Evolutionary conservation across 1,140 invertebrate genomes (phyloP).

Genomic region (Drosophila sucinea): DNA sequence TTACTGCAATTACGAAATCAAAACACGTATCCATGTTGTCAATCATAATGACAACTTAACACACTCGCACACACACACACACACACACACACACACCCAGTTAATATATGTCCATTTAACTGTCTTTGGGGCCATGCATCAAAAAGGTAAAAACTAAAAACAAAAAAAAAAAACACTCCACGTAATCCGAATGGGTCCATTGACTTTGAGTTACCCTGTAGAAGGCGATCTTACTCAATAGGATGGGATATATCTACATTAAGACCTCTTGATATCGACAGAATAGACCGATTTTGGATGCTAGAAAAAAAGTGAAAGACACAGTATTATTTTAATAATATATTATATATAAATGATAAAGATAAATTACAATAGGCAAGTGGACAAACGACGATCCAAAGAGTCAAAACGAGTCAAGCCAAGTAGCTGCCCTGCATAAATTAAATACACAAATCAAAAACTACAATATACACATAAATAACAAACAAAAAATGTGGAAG

Average conservation of each 20-base stretch:
- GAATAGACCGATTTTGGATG: no score
- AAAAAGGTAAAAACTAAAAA: conserved; percentile 24
- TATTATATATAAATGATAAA: conserved; percentile 51
- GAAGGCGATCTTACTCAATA: no score
- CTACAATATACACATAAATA: conserved; percentile 32
- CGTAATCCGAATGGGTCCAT: no score
- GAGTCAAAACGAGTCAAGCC: conserved; percentile 31
- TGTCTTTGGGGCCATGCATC: conserved; percentile 30
- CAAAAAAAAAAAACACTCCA: conserved; percentile 15
- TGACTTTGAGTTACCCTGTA: no score
- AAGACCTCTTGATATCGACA: no score
- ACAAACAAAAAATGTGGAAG: not conserved
- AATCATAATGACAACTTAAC: conserved; percentile 66
- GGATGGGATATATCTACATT: no score
- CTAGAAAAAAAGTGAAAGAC: conserved; percentile 27
- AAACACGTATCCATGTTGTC: conserved; percentile 53
- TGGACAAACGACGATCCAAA: conserved; percentile 5
- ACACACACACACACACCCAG: conserved; percentile 27
- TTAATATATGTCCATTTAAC: conserved; percentile 9
- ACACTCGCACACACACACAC: conserved; percentile 41
- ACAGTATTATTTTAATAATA: conserved; percentile 12
- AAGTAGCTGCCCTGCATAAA: conserved; percentile 53
- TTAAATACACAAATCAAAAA: conserved; percentile 36
- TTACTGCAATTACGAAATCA: conserved; percentile 35
- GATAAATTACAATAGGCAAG: conserved; percentile 56